These are phyloP conservation scores for Agrilus planipennis DNA, from an alignment of 1,140 invertebrate genomes.

Conservation along the genomic window DNA sequence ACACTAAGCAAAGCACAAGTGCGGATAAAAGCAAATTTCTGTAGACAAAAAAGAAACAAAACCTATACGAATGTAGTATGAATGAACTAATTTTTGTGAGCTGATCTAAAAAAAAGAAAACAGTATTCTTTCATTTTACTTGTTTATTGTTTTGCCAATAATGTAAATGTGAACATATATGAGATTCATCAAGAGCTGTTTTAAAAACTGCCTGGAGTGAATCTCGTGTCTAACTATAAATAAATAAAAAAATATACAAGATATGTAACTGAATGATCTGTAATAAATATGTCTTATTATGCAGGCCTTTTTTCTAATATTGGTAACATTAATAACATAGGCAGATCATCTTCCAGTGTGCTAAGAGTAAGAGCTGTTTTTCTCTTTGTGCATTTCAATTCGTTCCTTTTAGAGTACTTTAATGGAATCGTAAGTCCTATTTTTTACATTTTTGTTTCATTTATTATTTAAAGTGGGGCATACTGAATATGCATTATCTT, in stretches of 20 bases:
- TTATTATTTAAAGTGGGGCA: too few species aligned
- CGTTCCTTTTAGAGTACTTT: too few species aligned
- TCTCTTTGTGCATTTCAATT: too few species aligned
- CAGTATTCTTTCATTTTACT: constrained; percentile 28
- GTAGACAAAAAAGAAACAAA: constrained; percentile 20
- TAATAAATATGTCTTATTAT: constrained; percentile 33
- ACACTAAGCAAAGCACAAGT: constrained; percentile 19
- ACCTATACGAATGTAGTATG: constrained; percentile 14
- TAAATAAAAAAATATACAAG: constrained; percentile 24
- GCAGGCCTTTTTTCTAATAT: too few species aligned
- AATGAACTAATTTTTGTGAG: constrained; percentile 24
- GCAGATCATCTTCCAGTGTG: too few species aligned
- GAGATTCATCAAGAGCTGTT: constrained; percentile 20
- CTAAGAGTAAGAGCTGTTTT: too few species aligned
- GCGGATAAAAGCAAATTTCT: constrained; percentile 25
- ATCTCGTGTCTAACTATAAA: constrained; percentile 26
- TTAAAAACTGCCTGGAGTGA: constrained; percentile 24
- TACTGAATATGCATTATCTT: too few species aligned
- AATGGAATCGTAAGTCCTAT: too few species aligned
- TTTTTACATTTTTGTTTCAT: too few species aligned
- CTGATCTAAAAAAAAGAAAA: constrained; percentile 23
- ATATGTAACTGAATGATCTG: constrained; percentile 30
- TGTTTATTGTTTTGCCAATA: constrained; percentile 26
- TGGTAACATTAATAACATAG: too few species aligned
- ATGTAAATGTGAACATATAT: constrained; percentile 25